Evolutionary conservation across 1,140 invertebrate genomes (phyloP).

Genomic region (Diorhabda sublineata): DNA sequence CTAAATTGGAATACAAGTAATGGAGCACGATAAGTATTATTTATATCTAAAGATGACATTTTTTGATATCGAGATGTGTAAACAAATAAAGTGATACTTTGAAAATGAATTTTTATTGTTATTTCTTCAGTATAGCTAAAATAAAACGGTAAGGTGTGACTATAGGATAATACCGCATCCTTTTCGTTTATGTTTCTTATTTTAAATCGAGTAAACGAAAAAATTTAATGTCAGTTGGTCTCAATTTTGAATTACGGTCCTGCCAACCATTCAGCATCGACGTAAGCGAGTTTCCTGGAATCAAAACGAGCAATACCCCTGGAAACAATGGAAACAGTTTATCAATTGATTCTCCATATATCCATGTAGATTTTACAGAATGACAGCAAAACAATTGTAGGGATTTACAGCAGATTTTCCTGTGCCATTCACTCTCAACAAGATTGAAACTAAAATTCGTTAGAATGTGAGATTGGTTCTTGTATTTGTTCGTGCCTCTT

Average conservation of each 20-base stretch:
- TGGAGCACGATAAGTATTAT: no score
- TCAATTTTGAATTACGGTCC: neutral
- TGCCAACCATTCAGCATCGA: neutral
- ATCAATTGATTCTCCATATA: constrained; percentile 7
- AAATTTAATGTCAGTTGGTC: no score
- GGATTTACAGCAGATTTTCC: constrained; percentile 6
- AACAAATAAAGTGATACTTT: no score
- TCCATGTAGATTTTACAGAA: constrained; percentile 7
- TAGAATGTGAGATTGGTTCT: neutral
- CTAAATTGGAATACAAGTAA: no score
- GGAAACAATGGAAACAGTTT: constrained; percentile 7
- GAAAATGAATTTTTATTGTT: no score
- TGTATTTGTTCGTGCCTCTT: neutral
- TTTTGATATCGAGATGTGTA: no score
- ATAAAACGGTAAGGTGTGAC: no score
- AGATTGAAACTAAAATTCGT: constrained; percentile 2
- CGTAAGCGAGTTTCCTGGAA: neutral
- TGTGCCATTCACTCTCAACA: neutral
- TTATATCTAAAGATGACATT: no score
- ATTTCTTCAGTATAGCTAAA: no score
- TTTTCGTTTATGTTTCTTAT: no score
- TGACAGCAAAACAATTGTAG: constrained; percentile 5
- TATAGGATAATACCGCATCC: no score
- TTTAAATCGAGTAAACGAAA: no score
- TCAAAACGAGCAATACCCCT: neutral